phyloP scores from a whole-genome alignment of 2,888 invertebrate species.

The Mellilla xanthometata region DNA sequence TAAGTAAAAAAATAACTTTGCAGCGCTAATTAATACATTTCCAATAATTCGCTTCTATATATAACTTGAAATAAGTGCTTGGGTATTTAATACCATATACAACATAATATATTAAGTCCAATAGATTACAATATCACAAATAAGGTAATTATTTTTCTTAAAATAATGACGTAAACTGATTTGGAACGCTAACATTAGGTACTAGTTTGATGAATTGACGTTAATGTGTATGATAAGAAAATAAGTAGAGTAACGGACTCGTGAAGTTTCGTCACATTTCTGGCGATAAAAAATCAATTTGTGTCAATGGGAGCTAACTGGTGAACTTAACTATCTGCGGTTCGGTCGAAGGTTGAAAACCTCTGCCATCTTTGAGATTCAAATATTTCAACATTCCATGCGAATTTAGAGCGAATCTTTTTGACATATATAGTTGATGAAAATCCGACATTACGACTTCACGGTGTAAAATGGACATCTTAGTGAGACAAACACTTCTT shows the following conservation, averaged over 20 bases:
- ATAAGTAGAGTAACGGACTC: conserved; percentile 58
- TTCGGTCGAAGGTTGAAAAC: conserved; percentile 24
- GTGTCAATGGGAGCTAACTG: conserved; percentile 60
- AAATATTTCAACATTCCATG: conserved; percentile 3
- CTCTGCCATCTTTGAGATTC: conserved; percentile 13
- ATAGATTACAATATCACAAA: too few relatives aligned
- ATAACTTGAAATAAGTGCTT: too few relatives aligned
- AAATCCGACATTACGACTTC: too few relatives aligned
- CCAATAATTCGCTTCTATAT: too few relatives aligned
- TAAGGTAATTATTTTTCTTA: conserved; percentile 2
- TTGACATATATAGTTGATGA: too few relatives aligned
- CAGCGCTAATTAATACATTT: too few relatives aligned
- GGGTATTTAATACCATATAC: too few relatives aligned
- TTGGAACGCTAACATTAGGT: conserved; percentile 19
- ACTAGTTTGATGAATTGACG: conserved; percentile 53
- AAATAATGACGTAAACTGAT: conserved; percentile 22
- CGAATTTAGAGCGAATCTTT: not conserved
- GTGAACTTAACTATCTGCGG: conserved; percentile 53
- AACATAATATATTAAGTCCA: too few relatives aligned
- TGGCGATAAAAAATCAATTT: conserved; percentile 75
- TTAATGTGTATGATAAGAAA: conserved; percentile 61
- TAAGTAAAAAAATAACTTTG: too few relatives aligned
- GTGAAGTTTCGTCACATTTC: conserved; percentile 62
- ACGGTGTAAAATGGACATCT: too few relatives aligned
- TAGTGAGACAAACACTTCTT: too few relatives aligned